Conservation (phyloP, 2,113 vertebrate species). For the Spea bombifrons region DNA sequence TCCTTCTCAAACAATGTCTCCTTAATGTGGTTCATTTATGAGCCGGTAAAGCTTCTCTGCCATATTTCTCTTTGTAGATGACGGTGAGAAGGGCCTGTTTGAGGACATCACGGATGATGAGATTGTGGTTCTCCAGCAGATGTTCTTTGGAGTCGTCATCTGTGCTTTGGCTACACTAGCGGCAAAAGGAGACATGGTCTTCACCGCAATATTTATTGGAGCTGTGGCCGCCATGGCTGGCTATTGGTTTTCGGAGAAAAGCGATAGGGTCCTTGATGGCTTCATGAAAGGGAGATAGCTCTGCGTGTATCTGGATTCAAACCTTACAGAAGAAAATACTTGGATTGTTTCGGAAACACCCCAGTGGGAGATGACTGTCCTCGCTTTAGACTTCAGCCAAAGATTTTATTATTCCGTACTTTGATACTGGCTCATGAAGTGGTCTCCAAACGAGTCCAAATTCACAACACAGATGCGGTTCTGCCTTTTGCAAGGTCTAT, state of each 20-base stretch:
- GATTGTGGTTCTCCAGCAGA: slow-evolving; percentile 95
- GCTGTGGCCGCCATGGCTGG: slow-evolving; percentile 94
- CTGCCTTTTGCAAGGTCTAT: too few relatives aligned
- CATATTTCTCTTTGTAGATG: slow-evolving; percentile 58
- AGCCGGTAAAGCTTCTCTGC: too few relatives aligned
- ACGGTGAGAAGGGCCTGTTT: slow-evolving; percentile 87
- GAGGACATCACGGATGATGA: slow-evolving; percentile 93
- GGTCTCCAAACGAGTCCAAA: too few relatives aligned
- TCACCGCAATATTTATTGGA: slow-evolving; percentile 95
- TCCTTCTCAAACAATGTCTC: too few relatives aligned
- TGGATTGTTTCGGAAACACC: neutral
- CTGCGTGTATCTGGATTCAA: neutral
- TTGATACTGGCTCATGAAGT: too few relatives aligned
- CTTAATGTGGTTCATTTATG: neutral
- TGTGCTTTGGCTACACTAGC: slow-evolving; percentile 91
- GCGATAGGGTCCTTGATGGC: slow-evolving; percentile 88
- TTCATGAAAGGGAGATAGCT: slow-evolving; percentile 87
- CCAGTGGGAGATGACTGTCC: neutral
- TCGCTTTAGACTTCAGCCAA: neutral
- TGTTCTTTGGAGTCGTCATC: slow-evolving; percentile 95
- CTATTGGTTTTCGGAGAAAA: slow-evolving; percentile 95
- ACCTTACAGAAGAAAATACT: neutral
- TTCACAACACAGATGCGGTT: too few relatives aligned
- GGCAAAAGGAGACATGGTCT: slow-evolving; percentile 96
- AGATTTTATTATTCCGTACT: too few relatives aligned